Base-by-base conservation (phyloP, 2,113 vertebrate species). In the Archocentrus centrarchus region DNA sequence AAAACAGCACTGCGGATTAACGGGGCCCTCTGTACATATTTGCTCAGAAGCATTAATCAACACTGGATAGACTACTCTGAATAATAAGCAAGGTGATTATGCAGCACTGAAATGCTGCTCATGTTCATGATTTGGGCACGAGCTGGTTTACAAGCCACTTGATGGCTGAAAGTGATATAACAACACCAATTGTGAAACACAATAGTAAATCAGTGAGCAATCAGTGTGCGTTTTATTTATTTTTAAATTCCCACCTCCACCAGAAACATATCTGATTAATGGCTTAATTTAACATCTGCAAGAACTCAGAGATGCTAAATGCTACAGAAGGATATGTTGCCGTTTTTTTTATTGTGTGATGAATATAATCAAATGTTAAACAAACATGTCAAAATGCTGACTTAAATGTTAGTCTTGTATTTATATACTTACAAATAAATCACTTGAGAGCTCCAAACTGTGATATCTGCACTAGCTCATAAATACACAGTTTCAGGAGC, bases 21-120 rank as follows among this genome's bases (percentile, higher is more conserved):
- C 64, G 57, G 68, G 82, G 61, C 35, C 70, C 82, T 84, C 80
- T 90, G 91, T 91, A 88, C 89, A 93, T 86, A 91, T 93, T 93
- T 93, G 86, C 84, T 91, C 87, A 77, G 68, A 82, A 84, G 81
- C 90, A 86, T 90, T 93, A 91, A 93, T 95, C 93, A 93, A 87
- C 87, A 91, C 75, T 80, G 58, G 87, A 85, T 88, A 59, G 70
- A 83, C 91, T 85, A 84, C 84, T 86, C 82, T 87, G 93, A 94
- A 94, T 90, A 93, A 89, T 89, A 91, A 92, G 83, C 59, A 32
- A 81, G 79, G 84, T 94, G 92, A 93, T 93, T 93, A 94, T 87
- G 37, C 80, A 75, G 68, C 82, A 81, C 85, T 91, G 80, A 91
- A 90, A 88, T 18, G 20, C 53, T 11, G 78, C 85, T 87, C 83